phyloP scores from a whole-genome alignment of 2,888 invertebrate species.

The Epinotia ramella region DNA sequence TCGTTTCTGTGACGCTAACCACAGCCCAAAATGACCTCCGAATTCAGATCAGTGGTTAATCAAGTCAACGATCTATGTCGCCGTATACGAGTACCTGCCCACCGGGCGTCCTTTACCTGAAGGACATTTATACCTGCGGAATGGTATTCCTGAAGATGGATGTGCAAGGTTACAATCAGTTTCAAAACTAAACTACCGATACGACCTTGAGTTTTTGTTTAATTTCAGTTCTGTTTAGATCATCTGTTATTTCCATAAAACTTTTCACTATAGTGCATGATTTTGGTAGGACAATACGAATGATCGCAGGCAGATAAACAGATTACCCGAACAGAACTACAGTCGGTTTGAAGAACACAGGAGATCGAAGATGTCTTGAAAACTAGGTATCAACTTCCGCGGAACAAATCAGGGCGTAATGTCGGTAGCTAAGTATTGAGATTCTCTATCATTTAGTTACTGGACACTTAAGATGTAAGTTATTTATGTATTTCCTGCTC shows the following conservation, averaged over 20 bases:
- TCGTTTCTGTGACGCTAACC: conserved; percentile 2
- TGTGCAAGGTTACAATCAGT: background rate
- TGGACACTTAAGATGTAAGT: no score
- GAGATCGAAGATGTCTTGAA: background rate
- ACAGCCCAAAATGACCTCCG: conserved; percentile 7
- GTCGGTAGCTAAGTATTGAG: no score
- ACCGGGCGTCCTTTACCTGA: conserved; percentile 1
- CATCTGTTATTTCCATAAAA: no score
- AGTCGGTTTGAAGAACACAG: background rate
- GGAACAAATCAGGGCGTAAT: background rate
- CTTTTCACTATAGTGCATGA: background rate
- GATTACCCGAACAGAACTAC: background rate
- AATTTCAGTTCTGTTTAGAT: background rate
- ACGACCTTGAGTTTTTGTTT: background rate
- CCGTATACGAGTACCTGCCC: background rate
- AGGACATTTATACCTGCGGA: background rate
- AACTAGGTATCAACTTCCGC: background rate
- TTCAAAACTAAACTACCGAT: background rate
- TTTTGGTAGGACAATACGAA: background rate
- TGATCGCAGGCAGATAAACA: background rate
- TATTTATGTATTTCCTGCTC: no score
- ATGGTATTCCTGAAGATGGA: background rate
- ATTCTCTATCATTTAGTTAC: no score
- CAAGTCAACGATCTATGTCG: background rate
- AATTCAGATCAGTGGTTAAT: conserved; percentile 16